Percentiles rank a stretch among this genome's conserved stretches.
Evolutionary conservation across 2,888 invertebrate genomes (phyloP).

Genomic region (Pseudococcus longispinus): DNA sequence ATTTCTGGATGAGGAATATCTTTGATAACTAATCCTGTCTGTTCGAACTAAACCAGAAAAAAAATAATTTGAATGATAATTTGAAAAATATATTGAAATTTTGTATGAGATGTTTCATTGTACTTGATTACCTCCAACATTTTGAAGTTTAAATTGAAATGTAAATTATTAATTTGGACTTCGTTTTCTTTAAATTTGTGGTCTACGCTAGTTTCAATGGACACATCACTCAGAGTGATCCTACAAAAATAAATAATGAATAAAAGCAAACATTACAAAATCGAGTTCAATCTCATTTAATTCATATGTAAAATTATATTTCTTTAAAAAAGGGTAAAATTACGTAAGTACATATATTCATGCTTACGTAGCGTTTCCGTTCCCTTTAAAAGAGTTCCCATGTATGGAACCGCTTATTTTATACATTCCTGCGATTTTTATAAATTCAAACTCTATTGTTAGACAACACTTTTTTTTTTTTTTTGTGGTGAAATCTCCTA

Average conservation of each 20-base stretch:
- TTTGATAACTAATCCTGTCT: conserved; percentile 40
- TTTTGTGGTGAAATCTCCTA: conserved; percentile 35
- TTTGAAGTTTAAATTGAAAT: conserved; percentile 50
- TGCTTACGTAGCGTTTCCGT: conserved; percentile 42
- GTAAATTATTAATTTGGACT: not conserved
- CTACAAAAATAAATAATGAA: not conserved
- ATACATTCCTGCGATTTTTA: conserved; percentile 40
- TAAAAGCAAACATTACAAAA: too few species aligned
- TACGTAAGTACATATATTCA: not conserved
- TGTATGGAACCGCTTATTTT: conserved; percentile 19
- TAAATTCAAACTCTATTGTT: conserved; percentile 27
- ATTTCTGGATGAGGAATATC: conserved; percentile 33
- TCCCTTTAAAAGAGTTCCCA: not conserved
- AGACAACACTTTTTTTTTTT: conserved; percentile 42
- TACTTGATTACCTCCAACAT: conserved; percentile 27
- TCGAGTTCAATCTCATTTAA: too few species aligned
- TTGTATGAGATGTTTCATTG: not conserved
- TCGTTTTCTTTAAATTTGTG: conserved; percentile 22
- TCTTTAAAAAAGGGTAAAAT: too few species aligned
- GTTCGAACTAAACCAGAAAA: conserved; percentile 38
- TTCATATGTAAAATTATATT: too few species aligned
- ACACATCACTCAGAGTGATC: conserved; percentile 36
- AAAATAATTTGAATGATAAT: not conserved
- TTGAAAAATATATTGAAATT: too few species aligned
- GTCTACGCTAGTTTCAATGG: conserved; percentile 29